Evolutionary conservation across 1,140 invertebrate genomes (phyloP).

Genomic region (Rhagoletis pomonella): DNA sequence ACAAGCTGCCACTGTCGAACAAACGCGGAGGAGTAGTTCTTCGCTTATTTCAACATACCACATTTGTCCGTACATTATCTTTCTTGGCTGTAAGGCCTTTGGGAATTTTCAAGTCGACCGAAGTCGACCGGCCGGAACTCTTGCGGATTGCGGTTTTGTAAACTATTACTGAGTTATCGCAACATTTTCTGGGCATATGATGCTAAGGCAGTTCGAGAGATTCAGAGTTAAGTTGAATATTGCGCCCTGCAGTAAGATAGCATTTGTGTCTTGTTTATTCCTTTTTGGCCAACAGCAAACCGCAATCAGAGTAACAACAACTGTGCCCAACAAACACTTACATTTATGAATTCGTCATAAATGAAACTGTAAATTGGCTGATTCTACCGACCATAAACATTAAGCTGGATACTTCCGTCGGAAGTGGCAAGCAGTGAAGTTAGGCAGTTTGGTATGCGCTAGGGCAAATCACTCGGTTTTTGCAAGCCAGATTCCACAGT

Average conservation of each 20-base stretch:
- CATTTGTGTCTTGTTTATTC: neutral
- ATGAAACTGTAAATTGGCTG: neutral
- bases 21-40: neutral
- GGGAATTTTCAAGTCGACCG: conserved; percentile 5
- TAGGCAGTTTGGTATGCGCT: neutral
- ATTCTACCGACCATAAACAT: conserved; percentile 35
- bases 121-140: conserved; percentile 1
- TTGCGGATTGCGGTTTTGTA: neutral
- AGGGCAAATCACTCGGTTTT: neutral
- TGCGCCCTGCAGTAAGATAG: neutral
- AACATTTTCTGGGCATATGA: neutral
- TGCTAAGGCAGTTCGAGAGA: neutral
- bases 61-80: neutral
- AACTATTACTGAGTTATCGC: neutral
- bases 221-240: neutral
- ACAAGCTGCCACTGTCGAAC: neutral
- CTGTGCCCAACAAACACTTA: neutral
- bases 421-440: conserved; percentile 3
- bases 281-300: neutral
- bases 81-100: conserved; percentile 27
- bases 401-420: conserved; percentile 23
- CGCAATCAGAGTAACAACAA: conserved; percentile 14
- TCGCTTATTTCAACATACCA: neutral
- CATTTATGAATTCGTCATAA: conserved; percentile 42
- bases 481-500: no score